phyloP scores from a whole-genome alignment of 1,140 invertebrate genomes.

The Orchestia grillus region DNA sequence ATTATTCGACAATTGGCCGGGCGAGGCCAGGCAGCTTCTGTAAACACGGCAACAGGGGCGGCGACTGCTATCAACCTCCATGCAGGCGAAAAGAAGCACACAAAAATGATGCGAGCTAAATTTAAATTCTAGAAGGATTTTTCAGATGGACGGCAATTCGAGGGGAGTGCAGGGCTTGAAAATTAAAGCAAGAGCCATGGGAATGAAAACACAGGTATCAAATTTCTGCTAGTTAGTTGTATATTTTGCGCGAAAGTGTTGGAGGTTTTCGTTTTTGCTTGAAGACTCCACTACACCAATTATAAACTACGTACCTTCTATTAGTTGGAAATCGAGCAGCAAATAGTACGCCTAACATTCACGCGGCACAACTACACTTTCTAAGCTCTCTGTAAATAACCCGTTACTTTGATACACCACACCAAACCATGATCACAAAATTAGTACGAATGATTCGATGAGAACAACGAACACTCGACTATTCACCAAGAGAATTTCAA shows the following conservation, averaged over 20 bases:
- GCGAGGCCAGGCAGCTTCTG: background rate
- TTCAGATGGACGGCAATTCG: background rate
- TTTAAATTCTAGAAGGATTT: background rate
- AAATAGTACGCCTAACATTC: too few relatives aligned
- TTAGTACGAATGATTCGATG: too few relatives aligned
- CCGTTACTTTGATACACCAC: too few relatives aligned
- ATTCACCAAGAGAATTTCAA: too few relatives aligned
- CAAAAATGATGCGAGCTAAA: background rate
- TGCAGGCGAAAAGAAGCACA: background rate
- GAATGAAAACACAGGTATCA: background rate
- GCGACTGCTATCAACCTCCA: background rate
- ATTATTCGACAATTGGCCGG: slow-evolving; percentile 23
- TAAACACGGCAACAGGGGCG: slow-evolving; percentile 41
- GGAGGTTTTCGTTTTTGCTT: background rate
- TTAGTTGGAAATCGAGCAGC: too few relatives aligned
- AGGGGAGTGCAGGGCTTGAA: background rate
- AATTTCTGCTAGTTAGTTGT: background rate
- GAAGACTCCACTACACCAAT: background rate
- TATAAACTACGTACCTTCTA: too few relatives aligned
- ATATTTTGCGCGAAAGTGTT: background rate
- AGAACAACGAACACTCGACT: too few relatives aligned
- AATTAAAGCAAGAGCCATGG: background rate
- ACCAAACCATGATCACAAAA: too few relatives aligned
- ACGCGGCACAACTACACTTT: too few relatives aligned
- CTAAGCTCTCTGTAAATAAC: too few relatives aligned